A percentile compares a stretch with the other conserved stretches of the same genome.
Evolutionary conservation across 2,797 vertebrate species (phyloP).

Genomic region (Meriones psammophilus): DNA sequence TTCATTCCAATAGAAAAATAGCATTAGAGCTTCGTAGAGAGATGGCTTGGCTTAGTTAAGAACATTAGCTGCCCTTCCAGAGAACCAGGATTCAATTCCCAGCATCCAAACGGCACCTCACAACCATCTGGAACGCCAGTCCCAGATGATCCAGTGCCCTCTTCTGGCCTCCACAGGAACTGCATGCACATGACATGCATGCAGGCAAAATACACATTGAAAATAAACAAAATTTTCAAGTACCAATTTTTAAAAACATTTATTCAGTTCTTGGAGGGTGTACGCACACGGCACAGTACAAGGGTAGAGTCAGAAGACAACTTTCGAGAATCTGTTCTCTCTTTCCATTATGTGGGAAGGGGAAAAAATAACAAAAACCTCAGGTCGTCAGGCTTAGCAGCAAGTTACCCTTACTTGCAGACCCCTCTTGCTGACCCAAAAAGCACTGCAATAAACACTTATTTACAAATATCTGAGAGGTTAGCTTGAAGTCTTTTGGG

Average conservation of each 20-base stretch:
- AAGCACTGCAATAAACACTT: neutral
- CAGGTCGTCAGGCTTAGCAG: neutral
- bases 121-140: neutral
- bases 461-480: neutral
- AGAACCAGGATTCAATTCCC: neutral
- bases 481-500: neutral
- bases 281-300: neutral
- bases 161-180: neutral
- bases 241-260: neutral
- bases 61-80: neutral
- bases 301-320: neutral
- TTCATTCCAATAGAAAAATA: slow-evolving; percentile 41
- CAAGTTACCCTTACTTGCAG: neutral
- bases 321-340: neutral
- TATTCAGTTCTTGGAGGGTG: neutral
- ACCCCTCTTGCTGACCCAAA: neutral
- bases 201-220: neutral
- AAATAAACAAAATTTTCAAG: neutral
- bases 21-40: neutral
- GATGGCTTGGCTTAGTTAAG: neutral
- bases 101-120: neutral
- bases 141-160: neutral
- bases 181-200: neutral
- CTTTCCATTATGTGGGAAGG: neutral
- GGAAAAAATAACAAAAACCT: neutral